Conservation (phyloP, 2,113 vertebrate genomes). For the Myiagra hebetior region DNA sequence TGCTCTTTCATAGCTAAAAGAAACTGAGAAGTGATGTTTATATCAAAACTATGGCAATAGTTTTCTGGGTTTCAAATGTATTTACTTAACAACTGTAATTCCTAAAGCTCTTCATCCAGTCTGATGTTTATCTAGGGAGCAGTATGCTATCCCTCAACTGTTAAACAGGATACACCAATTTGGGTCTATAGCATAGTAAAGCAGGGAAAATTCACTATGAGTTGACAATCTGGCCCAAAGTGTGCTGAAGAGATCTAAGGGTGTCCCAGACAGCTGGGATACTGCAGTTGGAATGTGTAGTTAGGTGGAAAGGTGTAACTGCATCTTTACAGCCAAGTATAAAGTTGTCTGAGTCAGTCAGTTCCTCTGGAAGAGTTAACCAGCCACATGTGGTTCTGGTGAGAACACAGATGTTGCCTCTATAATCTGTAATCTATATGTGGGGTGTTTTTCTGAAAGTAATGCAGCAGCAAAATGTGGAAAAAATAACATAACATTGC, state of each 20-base stretch:
- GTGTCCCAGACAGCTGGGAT: not conserved
- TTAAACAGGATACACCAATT: not conserved
- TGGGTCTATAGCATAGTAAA: not conserved
- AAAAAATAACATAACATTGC: not conserved
- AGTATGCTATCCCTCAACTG: not conserved
- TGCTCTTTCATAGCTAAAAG: not conserved
- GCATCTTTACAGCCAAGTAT: not conserved
- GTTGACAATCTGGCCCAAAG: not conserved
- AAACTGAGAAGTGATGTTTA: not conserved
- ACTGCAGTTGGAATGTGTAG: not conserved
- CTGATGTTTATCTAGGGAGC: not conserved
- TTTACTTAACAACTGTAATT: not conserved
- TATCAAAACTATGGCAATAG: not conserved
- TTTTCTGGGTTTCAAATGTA: not conserved
- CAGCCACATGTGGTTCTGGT: not conserved
- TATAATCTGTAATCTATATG: not conserved
- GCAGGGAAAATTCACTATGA: not conserved
- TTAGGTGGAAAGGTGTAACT: not conserved
- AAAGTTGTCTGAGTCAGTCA: not conserved
- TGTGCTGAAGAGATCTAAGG: not conserved
- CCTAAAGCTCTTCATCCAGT: not conserved
- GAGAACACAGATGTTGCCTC: not conserved
- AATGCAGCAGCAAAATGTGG: not conserved
- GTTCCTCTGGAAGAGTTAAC: not conserved
- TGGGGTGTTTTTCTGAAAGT: not conserved